phyloP scores from a whole-genome alignment of 2,113 vertebrate genomes.

The Raja brachyura region DNA sequence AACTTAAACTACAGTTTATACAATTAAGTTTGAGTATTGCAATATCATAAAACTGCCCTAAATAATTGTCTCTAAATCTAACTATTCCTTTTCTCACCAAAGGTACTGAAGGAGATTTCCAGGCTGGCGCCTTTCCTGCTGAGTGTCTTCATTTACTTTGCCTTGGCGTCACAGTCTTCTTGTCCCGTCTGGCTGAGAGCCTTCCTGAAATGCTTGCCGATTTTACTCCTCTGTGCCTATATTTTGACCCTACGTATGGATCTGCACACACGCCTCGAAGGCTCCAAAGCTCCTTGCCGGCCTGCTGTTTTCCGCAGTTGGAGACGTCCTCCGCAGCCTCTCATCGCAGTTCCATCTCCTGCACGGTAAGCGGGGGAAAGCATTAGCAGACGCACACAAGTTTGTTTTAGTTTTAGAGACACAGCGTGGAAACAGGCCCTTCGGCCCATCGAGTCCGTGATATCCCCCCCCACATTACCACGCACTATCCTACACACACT shows the following conservation, averaged over 20 bases:
- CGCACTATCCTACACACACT: too few species aligned
- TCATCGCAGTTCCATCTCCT: background rate
- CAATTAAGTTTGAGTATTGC: too few species aligned
- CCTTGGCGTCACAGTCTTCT: background rate
- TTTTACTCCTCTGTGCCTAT: conserved; percentile 10
- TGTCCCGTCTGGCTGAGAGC: conserved; percentile 18
- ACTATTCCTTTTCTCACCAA: background rate
- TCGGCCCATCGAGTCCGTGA: too few species aligned
- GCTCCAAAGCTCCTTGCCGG: conserved; percentile 1
- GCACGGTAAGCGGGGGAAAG: background rate
- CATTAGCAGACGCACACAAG: background rate
- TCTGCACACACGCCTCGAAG: background rate
- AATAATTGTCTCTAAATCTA: background rate
- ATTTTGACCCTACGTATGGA: background rate
- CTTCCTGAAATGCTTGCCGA: background rate
- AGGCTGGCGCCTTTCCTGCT: background rate
- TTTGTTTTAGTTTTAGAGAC: too few species aligned
- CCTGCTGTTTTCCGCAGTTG: background rate
- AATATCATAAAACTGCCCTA: too few species aligned
- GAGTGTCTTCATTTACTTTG: background rate
- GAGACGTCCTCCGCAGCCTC: background rate
- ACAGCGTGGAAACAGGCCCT: too few species aligned
- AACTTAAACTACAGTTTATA: too few species aligned
- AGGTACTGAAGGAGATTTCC: conserved; percentile 1
- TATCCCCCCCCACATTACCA: too few species aligned